These are phyloP conservation scores for Platorchestia sp. DNA, from an alignment of 1,140 invertebrate species.

Conservation along the genomic window DNA sequence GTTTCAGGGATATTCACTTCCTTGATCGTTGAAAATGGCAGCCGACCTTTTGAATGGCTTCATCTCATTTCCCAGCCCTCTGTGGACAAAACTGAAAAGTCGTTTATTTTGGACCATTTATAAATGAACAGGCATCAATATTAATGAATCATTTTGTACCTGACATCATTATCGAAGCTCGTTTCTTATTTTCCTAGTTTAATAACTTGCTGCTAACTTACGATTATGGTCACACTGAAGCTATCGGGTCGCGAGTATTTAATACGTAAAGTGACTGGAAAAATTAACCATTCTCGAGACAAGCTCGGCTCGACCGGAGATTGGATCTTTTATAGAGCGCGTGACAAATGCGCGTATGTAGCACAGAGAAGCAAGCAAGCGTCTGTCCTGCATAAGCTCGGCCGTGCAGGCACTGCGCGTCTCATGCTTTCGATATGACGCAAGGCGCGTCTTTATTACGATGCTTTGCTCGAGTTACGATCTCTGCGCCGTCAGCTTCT, in stretches of 20 bases:
- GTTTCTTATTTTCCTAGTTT: background rate
- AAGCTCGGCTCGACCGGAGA: background rate
- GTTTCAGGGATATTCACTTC: background rate
- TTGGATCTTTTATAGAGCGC: slow-evolving; percentile 10
- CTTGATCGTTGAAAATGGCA: background rate
- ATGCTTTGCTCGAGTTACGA: slow-evolving; percentile 51
- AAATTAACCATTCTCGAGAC: background rate
- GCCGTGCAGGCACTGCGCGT: background rate
- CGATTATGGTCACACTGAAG: background rate
- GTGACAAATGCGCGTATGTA: background rate
- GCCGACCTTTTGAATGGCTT: background rate
- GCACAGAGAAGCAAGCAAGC: background rate
- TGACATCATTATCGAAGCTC: background rate
- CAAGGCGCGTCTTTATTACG: slow-evolving; percentile 45
- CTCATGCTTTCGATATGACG: slow-evolving; percentile 37
- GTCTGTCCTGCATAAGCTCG: background rate
- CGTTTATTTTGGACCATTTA: background rate
- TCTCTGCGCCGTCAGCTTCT: background rate
- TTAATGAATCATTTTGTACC: background rate
- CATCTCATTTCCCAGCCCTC: background rate
- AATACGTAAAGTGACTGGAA: background rate
- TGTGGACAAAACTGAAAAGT: background rate
- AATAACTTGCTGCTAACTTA: background rate
- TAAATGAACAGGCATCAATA: background rate
- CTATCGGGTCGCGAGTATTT: background rate